Percentiles rank a stretch among this genome's conserved stretches.
phyloP scores from a whole-genome alignment of 1,140 invertebrate genomes.

The Harpegnathos saltator region DNA sequence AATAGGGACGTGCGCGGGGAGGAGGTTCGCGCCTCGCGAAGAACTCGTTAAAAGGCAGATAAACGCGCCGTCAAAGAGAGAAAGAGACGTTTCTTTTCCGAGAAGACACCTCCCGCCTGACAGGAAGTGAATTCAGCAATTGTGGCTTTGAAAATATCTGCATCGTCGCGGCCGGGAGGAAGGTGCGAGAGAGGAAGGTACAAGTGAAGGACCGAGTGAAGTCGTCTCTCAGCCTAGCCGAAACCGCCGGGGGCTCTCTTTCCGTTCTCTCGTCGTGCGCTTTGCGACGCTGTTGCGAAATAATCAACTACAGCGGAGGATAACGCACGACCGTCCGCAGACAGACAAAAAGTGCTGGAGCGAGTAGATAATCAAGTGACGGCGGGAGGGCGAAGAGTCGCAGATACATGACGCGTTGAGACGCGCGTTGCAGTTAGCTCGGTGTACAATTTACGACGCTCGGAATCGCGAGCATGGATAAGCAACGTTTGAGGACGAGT shows the following conservation, averaged over 20 bases:
- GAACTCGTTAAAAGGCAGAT: background rate
- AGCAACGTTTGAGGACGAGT: slow-evolving; percentile 41
- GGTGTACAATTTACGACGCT: background rate
- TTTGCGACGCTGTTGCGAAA: background rate
- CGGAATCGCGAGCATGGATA: slow-evolving; percentile 1
- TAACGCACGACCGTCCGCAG: background rate
- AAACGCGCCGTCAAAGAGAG: background rate
- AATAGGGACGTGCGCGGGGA: background rate
- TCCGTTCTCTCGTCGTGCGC: background rate
- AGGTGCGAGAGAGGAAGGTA: no score
- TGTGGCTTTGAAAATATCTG: background rate
- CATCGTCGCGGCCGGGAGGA: no score
- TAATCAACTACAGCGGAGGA: background rate
- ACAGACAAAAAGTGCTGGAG: slow-evolving; percentile 7
- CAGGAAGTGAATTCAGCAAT: slow-evolving; percentile 23
- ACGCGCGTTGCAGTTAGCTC: background rate
- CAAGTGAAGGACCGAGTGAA: no score
- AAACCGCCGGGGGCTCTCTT: background rate
- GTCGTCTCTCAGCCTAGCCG: no score
- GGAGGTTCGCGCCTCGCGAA: background rate
- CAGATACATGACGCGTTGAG: slow-evolving; percentile 2
- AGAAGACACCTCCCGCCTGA: background rate
- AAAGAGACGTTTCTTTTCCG: no score
- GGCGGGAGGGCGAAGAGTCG: background rate
- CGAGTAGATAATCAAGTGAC: background rate